Percentiles rank a stretch among this genome's conserved stretches.
phyloP scores from a whole-genome alignment of 2,888 invertebrate genomes.

The Melieria crassipennis region DNA sequence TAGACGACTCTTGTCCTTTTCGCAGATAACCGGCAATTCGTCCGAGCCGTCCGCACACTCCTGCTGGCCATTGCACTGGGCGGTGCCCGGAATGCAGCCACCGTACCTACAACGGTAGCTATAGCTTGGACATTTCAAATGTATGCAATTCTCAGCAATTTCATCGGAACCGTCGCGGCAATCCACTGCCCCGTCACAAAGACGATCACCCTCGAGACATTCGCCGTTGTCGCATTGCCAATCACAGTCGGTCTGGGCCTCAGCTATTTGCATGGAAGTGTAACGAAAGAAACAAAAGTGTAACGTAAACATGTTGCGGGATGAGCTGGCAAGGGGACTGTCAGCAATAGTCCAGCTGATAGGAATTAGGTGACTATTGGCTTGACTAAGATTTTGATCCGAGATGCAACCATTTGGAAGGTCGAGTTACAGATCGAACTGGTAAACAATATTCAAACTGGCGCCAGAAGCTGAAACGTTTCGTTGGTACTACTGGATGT shows the following conservation, averaged over 20 bases:
- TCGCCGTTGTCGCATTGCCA: constrained; percentile 56
- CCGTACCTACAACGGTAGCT: constrained; percentile 63
- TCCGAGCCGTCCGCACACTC: constrained; percentile 52
- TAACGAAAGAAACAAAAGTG: no score
- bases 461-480: no score
- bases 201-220: constrained; percentile 51
- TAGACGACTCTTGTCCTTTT: background rate
- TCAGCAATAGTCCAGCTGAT: no score
- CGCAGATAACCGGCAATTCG: constrained; percentile 35
- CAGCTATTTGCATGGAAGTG: background rate
- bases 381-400: no score
- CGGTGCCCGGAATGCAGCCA: constrained; percentile 47
- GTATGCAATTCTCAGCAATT: constrained; percentile 51
- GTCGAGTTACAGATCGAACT: no score
- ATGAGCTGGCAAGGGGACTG: no score
- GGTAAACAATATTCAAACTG: no score
- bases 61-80: constrained; percentile 42
- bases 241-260: constrained; percentile 46
- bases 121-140: constrained; percentile 66
- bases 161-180: constrained; percentile 61
- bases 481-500: no score
- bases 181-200: constrained; percentile 54
- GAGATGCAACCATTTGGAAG: no score
- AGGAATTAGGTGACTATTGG: no score
- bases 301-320: no score